These are phyloP conservation scores for Phanerotoma sp. DNA, from an alignment of 2,888 invertebrate genomes.

Conservation along the genomic window DNA sequence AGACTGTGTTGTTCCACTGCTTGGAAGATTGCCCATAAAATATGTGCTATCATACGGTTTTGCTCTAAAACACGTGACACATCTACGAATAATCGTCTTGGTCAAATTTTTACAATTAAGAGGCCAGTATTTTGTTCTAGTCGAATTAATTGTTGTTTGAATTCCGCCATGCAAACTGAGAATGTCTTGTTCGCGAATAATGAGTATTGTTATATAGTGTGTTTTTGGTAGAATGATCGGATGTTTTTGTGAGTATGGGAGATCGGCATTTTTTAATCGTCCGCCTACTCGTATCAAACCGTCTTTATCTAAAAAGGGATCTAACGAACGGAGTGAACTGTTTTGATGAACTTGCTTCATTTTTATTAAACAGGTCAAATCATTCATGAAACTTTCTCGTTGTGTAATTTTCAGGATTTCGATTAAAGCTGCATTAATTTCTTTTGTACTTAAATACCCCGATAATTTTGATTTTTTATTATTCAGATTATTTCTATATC, in stretches of 20 bases:
- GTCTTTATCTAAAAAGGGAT: too few species aligned
- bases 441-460: too few species aligned
- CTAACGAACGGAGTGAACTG: too few species aligned
- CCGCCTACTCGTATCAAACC: not conserved
- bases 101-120: not conserved
- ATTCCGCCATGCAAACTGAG: not conserved
- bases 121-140: not conserved
- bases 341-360: too few species aligned
- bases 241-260: not conserved
- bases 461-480: too few species aligned
- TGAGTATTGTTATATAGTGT: not conserved
- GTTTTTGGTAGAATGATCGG: not conserved
- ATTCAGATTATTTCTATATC: too few species aligned
- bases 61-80: not conserved
- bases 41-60: not conserved
- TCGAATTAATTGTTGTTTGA: not conserved
- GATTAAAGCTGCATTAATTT: too few species aligned
- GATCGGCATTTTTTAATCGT: slow-evolving; percentile 7
- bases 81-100: not conserved
- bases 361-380: too few species aligned
- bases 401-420: too few species aligned
- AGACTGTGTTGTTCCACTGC: not conserved
- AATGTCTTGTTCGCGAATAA: not conserved
- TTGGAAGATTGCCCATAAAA: not conserved
- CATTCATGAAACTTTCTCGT: too few species aligned